Evolutionary conservation across 2,888 invertebrate genomes (phyloP).

Genomic region (Chymomyza procnemis): DNA sequence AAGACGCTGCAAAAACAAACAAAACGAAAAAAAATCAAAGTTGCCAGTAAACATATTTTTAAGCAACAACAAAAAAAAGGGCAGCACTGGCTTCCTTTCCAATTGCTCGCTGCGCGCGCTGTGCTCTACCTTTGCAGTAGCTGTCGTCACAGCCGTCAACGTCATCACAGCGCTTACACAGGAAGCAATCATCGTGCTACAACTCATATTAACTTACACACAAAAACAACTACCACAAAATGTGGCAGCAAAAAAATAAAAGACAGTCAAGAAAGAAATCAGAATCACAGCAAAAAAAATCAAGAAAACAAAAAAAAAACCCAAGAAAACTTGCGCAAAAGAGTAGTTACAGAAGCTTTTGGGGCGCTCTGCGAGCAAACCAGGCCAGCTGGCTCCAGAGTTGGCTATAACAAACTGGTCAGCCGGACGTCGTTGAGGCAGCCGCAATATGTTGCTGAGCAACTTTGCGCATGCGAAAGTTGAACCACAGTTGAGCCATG

Average conservation of each 20-base stretch:
- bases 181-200: conserved; percentile 73
- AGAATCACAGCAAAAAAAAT: conserved; percentile 67
- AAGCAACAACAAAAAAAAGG: conserved; percentile 28
- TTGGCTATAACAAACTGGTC: conserved; percentile 19
- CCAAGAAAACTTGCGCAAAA: conserved; percentile 52
- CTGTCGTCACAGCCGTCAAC: not conserved
- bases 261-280: not conserved
- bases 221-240: conserved; percentile 36
- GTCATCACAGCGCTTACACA: conserved; percentile 41
- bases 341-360: conserved; percentile 16
- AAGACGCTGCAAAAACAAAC: not conserved
- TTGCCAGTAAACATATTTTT: conserved; percentile 40
- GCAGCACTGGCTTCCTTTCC: conserved; percentile 47
- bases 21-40: conserved; percentile 33
- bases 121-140: not conserved
- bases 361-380: conserved; percentile 28
- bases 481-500: conserved; percentile 39
- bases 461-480: conserved; percentile 68
- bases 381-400: conserved; percentile 47
- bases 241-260: not conserved
- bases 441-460: conserved; percentile 63
- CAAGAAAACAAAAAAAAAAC: too few relatives aligned
- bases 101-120: conserved; percentile 22
- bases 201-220: conserved; percentile 71
- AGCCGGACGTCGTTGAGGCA: conserved; percentile 21